Evolutionary conservation across 2,113 vertebrate genomes (phyloP).

Genomic region (Gasterosteus aculeatus): DNA sequence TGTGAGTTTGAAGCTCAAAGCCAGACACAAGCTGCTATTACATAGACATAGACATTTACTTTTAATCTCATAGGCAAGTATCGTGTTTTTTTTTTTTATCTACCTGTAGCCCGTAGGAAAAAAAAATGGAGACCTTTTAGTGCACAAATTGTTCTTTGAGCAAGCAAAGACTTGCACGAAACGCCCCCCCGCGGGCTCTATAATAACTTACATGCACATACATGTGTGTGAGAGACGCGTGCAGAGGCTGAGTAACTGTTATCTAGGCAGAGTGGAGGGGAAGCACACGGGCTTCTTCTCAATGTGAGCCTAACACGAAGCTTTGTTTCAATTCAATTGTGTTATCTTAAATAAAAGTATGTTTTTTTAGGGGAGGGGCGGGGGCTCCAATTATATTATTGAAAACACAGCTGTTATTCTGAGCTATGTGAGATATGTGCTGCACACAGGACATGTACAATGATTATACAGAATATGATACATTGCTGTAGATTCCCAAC

Average conservation of each 20-base stretch:
- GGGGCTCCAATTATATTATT: too few relatives aligned
- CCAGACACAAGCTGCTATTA: background rate
- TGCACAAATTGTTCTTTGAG: background rate
- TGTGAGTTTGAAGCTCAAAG: slow-evolving; percentile 12
- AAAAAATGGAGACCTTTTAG: background rate
- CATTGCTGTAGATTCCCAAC: background rate
- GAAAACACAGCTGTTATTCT: too few relatives aligned
- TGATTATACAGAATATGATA: too few relatives aligned
- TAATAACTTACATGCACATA: background rate
- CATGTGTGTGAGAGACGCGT: slow-evolving; percentile 27
- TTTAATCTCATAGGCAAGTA: background rate
- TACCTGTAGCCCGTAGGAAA: background rate
- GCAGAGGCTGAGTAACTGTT: slow-evolving; percentile 45
- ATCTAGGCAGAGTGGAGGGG: slow-evolving; percentile 34
- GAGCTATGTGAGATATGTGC: too few relatives aligned
- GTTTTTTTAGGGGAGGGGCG: too few relatives aligned
- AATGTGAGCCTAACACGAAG: background rate
- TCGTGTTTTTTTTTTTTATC: background rate
- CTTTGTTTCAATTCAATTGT: background rate
- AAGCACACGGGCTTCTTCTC: slow-evolving; percentile 46
- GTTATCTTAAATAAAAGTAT: background rate
- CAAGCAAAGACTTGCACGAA: background rate
- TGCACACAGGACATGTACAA: too few relatives aligned
- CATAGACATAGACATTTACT: background rate
- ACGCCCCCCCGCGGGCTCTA: background rate